Conservation (phyloP, 2,113 vertebrate genomes). For the Pedionomus torquatus region DNA sequence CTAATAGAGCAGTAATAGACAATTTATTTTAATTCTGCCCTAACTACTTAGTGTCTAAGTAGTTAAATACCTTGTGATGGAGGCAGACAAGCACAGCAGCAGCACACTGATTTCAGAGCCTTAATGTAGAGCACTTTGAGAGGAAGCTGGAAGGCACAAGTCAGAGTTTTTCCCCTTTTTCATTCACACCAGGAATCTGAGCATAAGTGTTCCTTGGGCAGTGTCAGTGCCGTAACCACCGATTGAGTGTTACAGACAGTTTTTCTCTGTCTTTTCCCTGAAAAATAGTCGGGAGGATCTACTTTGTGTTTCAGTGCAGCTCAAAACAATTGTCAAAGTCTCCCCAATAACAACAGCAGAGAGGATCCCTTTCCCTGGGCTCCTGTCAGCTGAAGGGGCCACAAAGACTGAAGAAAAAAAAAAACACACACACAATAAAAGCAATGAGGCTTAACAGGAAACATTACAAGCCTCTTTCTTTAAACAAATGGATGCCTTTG, state of each 20-base stretch:
- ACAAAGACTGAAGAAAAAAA: background rate
- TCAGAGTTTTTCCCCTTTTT: background rate
- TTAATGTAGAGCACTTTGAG: background rate
- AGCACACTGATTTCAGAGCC: background rate
- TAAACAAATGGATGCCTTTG: background rate
- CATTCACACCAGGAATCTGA: background rate
- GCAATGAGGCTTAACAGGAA: background rate
- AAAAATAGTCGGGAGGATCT: background rate
- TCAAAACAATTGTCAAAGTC: background rate
- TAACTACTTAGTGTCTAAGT: background rate
- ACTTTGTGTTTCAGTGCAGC: background rate
- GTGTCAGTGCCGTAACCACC: background rate
- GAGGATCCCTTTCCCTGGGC: background rate
- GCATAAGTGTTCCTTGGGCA: fast-evolving
- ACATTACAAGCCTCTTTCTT: background rate
- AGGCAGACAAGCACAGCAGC: background rate
- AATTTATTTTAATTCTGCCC: background rate
- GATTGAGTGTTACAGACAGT: background rate
- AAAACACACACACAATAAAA: too few relatives aligned
- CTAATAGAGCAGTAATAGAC: background rate
- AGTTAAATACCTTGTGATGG: background rate
- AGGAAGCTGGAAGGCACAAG: fast-evolving
- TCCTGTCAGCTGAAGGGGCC: background rate
- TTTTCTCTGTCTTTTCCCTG: background rate
- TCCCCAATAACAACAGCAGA: background rate